Evolutionary conservation across 2,888 invertebrate genomes (phyloP), one percentile per base, ranked within the genome.

Genomic region (Auanema sp.): DNA sequence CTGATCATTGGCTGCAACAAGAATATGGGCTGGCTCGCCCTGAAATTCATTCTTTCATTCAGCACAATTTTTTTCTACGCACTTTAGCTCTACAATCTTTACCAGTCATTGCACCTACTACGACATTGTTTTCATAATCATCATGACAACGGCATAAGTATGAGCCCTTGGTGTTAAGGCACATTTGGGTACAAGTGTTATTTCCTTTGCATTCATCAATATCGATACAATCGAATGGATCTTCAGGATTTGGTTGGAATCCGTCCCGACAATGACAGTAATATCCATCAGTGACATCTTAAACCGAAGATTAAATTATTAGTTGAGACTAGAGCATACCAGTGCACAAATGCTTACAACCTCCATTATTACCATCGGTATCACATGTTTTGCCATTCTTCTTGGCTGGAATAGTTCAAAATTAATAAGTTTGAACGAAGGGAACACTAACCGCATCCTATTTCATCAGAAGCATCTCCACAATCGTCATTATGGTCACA

Each of bases 321-420:
- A 10, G n/a, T 18, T 52, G 18, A n/a, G 18, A 21, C 8, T 44
- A n/a, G 10, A 1, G 11, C 0, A 93, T 93, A 81, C 96, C 92
- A 0, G 94, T 89, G 84, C 97, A 98, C 81, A 91, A 91, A 83
- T 98, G 96, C 4, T 93, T 92, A 84, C 98, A 98, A 80, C 93
- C 93, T 84, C 95, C 91, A 64, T 91, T 89, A 83, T 93, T 92
- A 0, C 92, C 89, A 54, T 78, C 60, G 11, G 73, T 66, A 16
- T 75, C 72, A 64, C 82, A 82, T 16, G 76, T 76, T 40, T 77
- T 78, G 33, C 76, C 78, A 33, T 68, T 66, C 50, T 70, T 64
- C 65, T 82, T 81, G 0, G 73, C 78, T 76, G 69, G 55, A 78
- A 60, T 12, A 33, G 16, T 25, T n/a, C 12, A 24, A 14, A 4